Evolutionary conservation across 2,888 invertebrate genomes (phyloP).

Genomic region (Gibbula magus): DNA sequence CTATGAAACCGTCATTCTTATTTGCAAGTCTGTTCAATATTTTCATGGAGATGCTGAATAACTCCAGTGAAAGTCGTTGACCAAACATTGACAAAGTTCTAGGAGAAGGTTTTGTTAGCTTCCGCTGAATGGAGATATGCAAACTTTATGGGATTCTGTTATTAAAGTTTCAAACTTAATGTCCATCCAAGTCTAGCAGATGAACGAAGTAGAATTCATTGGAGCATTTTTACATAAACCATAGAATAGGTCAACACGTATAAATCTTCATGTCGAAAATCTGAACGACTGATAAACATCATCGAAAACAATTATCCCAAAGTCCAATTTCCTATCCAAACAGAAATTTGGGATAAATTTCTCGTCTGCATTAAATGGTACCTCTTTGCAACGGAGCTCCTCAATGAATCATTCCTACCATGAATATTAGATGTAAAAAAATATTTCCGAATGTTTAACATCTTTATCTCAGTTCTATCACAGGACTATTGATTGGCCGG

Average conservation of each 20-base stretch:
- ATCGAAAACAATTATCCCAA: constrained; percentile 2
- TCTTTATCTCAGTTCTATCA: constrained; percentile 10
- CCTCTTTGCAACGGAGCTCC: not conserved
- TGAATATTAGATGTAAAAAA: constrained; percentile 17
- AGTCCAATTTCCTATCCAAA: constrained; percentile 21
- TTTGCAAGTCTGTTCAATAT: too few relatives aligned
- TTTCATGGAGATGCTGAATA: too few relatives aligned
- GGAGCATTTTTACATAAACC: not conserved
- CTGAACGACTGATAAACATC: constrained; percentile 10
- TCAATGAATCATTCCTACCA: constrained; percentile 6
- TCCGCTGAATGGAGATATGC: not conserved
- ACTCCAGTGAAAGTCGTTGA: not conserved
- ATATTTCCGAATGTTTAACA: constrained; percentile 20
- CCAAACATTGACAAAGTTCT: not conserved
- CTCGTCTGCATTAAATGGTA: constrained; percentile 5
- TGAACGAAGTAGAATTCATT: not conserved
- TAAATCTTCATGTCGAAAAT: constrained; percentile 2
- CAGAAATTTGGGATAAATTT: constrained; percentile 6
- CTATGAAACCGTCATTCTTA: too few relatives aligned
- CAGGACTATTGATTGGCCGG: constrained; percentile 10
- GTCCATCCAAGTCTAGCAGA: not conserved
- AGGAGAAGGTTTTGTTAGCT: too few relatives aligned
- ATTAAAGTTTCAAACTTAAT: not conserved
- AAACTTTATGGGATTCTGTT: not conserved
- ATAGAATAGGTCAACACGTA: not conserved